Evolutionary conservation across 1,140 invertebrate species (phyloP).

Genomic region (Cherax destructor): DNA sequence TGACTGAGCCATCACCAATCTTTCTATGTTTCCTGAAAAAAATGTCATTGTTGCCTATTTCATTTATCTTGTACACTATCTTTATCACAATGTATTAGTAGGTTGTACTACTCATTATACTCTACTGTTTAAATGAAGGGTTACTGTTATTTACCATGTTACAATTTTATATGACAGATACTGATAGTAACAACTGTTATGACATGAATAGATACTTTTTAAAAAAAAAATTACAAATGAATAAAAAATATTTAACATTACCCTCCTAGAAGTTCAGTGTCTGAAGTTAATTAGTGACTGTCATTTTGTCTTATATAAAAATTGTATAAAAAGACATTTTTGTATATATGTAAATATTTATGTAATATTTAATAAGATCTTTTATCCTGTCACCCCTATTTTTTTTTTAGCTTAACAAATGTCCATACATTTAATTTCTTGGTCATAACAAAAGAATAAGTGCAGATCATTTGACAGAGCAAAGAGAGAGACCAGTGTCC

Average conservation of each 20-base stretch:
- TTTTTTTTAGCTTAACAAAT: not conserved
- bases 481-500: not conserved
- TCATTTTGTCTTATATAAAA: conserved; percentile 21
- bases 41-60: not conserved
- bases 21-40: not conserved
- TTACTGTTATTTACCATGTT: not conserved
- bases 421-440: not conserved
- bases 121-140: not conserved
- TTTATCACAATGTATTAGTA: not conserved
- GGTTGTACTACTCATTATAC: not conserved
- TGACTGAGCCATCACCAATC: not conserved
- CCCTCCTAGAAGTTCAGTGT: not conserved
- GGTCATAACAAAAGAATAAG: not conserved
- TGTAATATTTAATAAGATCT: not conserved
- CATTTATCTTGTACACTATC: not conserved
- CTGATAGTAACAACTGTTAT: not conserved
- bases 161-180: not conserved
- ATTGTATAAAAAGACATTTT: conserved; percentile 22
- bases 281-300: conserved; percentile 18
- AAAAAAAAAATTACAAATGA: too few relatives aligned
- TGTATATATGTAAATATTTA: conserved; percentile 50
- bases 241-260: not conserved
- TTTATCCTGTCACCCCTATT: not conserved
- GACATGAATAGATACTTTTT: not conserved
- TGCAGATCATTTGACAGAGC: not conserved